A percentile compares a stretch with the other conserved stretches of the same genome.
Conservation (phyloP, 2,888 invertebrate species). For the Ormyrus rosae region DNA sequence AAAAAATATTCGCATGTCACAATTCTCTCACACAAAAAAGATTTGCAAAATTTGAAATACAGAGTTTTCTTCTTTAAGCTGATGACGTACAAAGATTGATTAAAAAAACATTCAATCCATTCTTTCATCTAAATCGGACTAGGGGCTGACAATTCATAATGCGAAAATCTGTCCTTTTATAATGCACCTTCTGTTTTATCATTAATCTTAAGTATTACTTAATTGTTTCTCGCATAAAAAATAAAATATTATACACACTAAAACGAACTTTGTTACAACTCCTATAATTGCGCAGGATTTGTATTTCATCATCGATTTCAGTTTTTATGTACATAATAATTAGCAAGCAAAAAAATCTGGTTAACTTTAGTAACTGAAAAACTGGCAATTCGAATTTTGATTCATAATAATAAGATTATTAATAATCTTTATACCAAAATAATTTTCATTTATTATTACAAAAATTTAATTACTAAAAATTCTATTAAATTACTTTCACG, state of each 20-base stretch:
- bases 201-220: constrained; percentile 39
- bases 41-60: neutral
- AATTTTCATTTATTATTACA: neutral
- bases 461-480: no score
- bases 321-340: constrained; percentile 64
- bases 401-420: constrained; percentile 42
- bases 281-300: constrained; percentile 63
- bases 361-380: constrained; percentile 27
- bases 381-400: constrained; percentile 42
- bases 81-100: constrained; percentile 15
- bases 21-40: constrained; percentile 16
- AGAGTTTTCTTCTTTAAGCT: constrained; percentile 17
- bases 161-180: constrained; percentile 43
- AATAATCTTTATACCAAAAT: neutral
- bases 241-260: constrained; percentile 65
- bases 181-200: constrained; percentile 48
- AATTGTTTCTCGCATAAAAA: constrained; percentile 60
- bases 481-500: no score
- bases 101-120: constrained; percentile 36
- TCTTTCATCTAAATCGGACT: constrained; percentile 45
- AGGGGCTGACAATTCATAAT: constrained; percentile 43
- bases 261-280: constrained; percentile 60
- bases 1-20: constrained; percentile 13
- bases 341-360: constrained; percentile 62
- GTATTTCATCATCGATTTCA: constrained; percentile 59